phyloP scores from a whole-genome alignment of 2,888 invertebrate genomes.

The Lasioglossum oenotherae region DNA sequence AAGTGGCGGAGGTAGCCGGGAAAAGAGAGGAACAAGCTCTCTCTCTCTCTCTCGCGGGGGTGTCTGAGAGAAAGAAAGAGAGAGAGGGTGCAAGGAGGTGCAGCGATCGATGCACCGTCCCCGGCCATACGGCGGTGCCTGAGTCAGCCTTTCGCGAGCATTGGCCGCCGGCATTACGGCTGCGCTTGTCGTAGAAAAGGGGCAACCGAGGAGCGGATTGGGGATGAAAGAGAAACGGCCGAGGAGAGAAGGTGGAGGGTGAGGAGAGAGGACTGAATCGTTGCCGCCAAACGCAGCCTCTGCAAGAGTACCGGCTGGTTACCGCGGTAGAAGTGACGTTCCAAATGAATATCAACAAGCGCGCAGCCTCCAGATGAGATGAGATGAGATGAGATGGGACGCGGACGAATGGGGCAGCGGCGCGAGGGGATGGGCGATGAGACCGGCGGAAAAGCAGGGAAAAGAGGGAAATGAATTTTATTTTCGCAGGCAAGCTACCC shows the following conservation, averaged over 20 bases:
- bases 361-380: conserved; percentile 62
- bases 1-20: conserved; percentile 23
- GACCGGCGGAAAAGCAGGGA: background rate
- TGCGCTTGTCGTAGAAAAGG: conserved; percentile 70
- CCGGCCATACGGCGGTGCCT: conserved; percentile 73
- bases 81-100: conserved; percentile 60
- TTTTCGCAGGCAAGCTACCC: conserved; percentile 70
- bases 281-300: conserved; percentile 70
- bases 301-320: conserved; percentile 66
- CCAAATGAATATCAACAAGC: conserved; percentile 74
- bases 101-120: conserved; percentile 76
- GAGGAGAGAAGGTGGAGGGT: background rate
- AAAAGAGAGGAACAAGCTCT: conserved; percentile 29
- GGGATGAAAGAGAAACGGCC: conserved; percentile 39
- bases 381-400: conserved; percentile 19
- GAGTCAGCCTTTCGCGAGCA: conserved; percentile 75
- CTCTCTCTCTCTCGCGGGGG: background rate
- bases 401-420: background rate
- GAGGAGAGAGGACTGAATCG: conserved; percentile 65
- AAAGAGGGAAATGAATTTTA: conserved; percentile 65
- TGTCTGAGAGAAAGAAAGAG: background rate
- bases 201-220: conserved; percentile 49
- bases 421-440: background rate
- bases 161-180: conserved; percentile 73
- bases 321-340: conserved; percentile 71